Evolutionary conservation across 2,888 invertebrate species (phyloP).

Genomic region (Chalcis sispes): DNA sequence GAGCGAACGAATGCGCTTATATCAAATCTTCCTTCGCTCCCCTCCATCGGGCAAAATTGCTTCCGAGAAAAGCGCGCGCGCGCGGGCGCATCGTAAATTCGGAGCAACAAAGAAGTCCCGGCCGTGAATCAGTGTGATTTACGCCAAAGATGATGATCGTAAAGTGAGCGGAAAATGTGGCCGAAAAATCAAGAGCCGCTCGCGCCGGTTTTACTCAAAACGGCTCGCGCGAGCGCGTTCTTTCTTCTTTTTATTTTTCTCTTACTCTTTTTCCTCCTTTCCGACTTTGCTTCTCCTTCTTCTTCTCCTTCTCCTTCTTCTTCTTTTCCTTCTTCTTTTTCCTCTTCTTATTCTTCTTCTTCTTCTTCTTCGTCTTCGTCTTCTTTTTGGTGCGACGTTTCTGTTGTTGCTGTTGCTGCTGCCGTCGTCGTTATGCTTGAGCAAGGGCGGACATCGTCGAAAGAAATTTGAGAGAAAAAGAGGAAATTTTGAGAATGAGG

Average conservation of each 20-base stretch:
- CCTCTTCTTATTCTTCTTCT: background rate
- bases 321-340: too few species aligned
- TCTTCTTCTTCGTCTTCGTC: background rate
- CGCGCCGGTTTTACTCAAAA: slow-evolving; percentile 37
- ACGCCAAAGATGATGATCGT: slow-evolving; percentile 47
- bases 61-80: slow-evolving; percentile 43
- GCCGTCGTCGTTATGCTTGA: too few species aligned
- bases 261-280: background rate
- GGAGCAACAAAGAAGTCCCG: slow-evolving; percentile 34
- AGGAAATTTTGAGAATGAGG: slow-evolving; percentile 31
- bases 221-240: slow-evolving; percentile 11
- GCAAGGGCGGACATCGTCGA: too few species aligned
- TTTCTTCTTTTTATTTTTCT: background rate
- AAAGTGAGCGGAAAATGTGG: slow-evolving; percentile 48
- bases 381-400: too few species aligned
- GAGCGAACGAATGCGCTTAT: slow-evolving; percentile 25
- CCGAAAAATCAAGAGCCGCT: slow-evolving; percentile 39
- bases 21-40: slow-evolving; percentile 28
- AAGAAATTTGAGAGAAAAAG: slow-evolving; percentile 37
- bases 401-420: background rate
- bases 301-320: too few species aligned
- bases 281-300: too few species aligned
- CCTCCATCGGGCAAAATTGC: slow-evolving; percentile 32
- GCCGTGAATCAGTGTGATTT: slow-evolving; percentile 49
- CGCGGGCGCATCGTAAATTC: slow-evolving; percentile 47